Evolutionary conservation across 2,797 vertebrate genomes (phyloP).

Genomic region (Cirrhinus mrigala): DNA sequence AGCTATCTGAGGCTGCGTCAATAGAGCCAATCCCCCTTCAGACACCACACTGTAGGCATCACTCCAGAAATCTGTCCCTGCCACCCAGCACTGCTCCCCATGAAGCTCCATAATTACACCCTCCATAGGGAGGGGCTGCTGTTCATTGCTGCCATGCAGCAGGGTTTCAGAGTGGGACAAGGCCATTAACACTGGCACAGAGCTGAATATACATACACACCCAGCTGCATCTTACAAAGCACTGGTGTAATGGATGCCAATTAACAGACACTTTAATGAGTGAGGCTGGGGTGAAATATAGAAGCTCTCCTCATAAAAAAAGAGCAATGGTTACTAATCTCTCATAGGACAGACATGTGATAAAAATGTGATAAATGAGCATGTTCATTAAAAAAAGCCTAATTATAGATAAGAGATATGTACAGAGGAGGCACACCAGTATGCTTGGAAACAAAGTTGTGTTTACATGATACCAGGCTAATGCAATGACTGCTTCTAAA

Average conservation of each 20-base stretch:
- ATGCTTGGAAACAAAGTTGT: neutral
- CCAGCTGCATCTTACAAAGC: slow-evolving; percentile 68
- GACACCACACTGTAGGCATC: slow-evolving; percentile 23
- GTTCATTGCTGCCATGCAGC: slow-evolving; percentile 49
- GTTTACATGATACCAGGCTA: neutral
- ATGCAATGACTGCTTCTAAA: neutral
- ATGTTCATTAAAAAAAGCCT: slow-evolving; percentile 1
- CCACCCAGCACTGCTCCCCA: slow-evolving; percentile 27
- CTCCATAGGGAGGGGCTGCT: slow-evolving; percentile 55
- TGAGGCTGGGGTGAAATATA: slow-evolving; percentile 32
- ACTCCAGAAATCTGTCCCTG: slow-evolving; percentile 19
- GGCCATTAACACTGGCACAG: slow-evolving; percentile 63
- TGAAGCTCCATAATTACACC: slow-evolving; percentile 68
- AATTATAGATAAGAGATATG: neutral
- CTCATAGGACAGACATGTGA: neutral
- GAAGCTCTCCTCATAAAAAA: slow-evolving; percentile 9
- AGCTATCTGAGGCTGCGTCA: slow-evolving; percentile 6
- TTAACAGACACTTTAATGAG: slow-evolving; percentile 52
- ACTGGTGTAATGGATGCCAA: slow-evolving; percentile 60
- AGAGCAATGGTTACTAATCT: neutral
- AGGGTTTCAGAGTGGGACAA: slow-evolving; percentile 54
- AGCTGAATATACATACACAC: slow-evolving; percentile 60
- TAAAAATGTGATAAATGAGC: slow-evolving; percentile 1
- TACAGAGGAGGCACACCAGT: neutral
- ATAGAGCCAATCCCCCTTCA: slow-evolving; percentile 32